Evolutionary conservation across 2,797 vertebrate species (phyloP), one percentile per base, ranked within the genome.

Genomic region (Pygocentrus nattereri): DNA sequence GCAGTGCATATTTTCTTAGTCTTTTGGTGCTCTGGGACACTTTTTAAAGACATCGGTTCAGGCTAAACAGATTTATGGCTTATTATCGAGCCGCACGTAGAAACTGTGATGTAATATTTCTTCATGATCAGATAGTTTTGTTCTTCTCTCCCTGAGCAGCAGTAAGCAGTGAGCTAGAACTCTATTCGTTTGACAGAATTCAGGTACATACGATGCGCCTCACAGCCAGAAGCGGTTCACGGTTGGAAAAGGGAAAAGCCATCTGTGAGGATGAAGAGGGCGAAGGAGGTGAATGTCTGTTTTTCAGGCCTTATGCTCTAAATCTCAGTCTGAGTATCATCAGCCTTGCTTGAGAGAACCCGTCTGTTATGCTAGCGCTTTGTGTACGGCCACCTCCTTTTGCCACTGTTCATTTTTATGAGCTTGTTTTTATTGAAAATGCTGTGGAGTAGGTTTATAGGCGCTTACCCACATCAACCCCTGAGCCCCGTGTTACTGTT

Each of bases 371-470:
- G 27, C 41, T 11, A 7, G 73, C 21, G 18, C 8, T 81, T 76
- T 59, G 61, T 69, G 52, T 81, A 25, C 30, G 21, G 50, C 7
- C 2, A 12, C 30, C 30, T 69, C 44, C 19, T 67, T 47, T 67
- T 82, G 47, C 34, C 68, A 54, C 72, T 27, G 68, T 44, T 74
- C 15, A 31, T 38, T 74, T 79, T 75, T 78, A 77, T 76, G 31
- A 74, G 41, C 47, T 54, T 64, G 54, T 80, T 82, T 80, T 80
- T 83, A 75, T 80, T 80, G 81, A 83, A 80, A 74, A 52, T 73
- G 56, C 5, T 61, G 59, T 27, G 19, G 54, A n/a, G 25, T 27
- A 13, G 16, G 25, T 69, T 81, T 62, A 62, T 62, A 62, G 23
- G 15, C 41, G 31, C 15, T 34, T 68, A 5, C 41, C 65, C 69